Evolutionary conservation across 1,140 invertebrate species (phyloP), one percentile per base, ranked within the genome.

Genomic region (Hetaerina americana): DNA sequence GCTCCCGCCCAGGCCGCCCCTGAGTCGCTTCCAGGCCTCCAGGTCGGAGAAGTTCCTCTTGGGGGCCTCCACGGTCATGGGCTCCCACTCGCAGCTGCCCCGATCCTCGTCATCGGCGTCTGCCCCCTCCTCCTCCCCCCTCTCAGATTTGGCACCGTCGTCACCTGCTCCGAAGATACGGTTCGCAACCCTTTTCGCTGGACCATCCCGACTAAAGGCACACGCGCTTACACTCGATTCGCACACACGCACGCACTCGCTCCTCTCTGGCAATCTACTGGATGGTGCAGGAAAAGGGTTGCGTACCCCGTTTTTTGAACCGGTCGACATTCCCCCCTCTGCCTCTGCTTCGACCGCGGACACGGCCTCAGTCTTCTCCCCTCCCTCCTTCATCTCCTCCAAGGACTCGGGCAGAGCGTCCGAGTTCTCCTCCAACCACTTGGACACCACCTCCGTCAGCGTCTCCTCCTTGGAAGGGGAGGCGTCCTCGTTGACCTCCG

Each of bases 261-360:
- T 3, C 40, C 22, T n/a, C 5, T 29, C 71, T 28, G 72, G 66
- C 18, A 71, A 73, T 73, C 76, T 76, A 84, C 75, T 79, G 83
- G 82, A 84, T 84, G 83, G 82, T 82, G 81, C 83, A 84, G 79
- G 82, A 78, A 83, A 83, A 82, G 82, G 83, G 82, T 84, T 84
- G 82, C 82, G 77, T 80, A 82, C 77, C 83, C 81, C 83, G 83
- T 84, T 84, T 84, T 84, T 84, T 84, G 82, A 75, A 78, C 75
- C 76, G 73, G 76, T 77, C 57, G 66, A 26, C 77, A 78, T 78
- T 77, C 81, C 75, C 57, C 75, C 72, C 26, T 77, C 75, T 24
- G 70, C 75, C 27, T 69, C 66, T 66, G 69, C 68, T 6, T 70
- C 72, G 29, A 73, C 73, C 26, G 74, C 74, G 3, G 74, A 73